phyloP scores from a whole-genome alignment of 2,797 vertebrate genomes.

The Morus bassanus region DNA sequence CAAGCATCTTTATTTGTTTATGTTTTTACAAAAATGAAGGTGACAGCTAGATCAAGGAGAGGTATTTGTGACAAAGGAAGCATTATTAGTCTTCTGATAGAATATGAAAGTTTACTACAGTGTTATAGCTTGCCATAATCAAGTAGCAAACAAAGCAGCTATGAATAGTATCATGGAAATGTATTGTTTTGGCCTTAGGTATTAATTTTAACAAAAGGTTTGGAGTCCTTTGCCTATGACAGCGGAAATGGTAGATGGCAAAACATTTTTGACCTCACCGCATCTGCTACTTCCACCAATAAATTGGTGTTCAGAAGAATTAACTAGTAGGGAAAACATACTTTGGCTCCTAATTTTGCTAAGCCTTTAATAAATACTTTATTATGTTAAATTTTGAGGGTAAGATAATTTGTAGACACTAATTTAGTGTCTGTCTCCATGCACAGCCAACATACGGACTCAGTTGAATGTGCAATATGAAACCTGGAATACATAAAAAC shows the following conservation, averaged over 20 bases:
- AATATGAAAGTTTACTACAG: background rate
- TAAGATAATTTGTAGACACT: background rate
- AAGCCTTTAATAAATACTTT: background rate
- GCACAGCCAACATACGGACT: background rate
- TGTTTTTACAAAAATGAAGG: background rate
- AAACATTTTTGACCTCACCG: background rate
- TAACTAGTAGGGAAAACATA: background rate
- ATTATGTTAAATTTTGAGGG: background rate
- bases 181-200: background rate
- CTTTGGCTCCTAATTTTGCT: background rate
- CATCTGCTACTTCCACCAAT: background rate
- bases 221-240: background rate
- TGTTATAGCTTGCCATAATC: background rate
- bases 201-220: background rate
- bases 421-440: background rate
- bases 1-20: background rate
- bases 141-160: background rate
- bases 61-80: background rate
- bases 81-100: background rate
- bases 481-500: background rate
- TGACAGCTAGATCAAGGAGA: background rate
- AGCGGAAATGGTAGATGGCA: background rate
- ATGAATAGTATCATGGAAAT: background rate
- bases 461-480: background rate
- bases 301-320: background rate